Evolutionary conservation across 1,140 invertebrate genomes (phyloP).

Genomic region (Aphis gossypii): DNA sequence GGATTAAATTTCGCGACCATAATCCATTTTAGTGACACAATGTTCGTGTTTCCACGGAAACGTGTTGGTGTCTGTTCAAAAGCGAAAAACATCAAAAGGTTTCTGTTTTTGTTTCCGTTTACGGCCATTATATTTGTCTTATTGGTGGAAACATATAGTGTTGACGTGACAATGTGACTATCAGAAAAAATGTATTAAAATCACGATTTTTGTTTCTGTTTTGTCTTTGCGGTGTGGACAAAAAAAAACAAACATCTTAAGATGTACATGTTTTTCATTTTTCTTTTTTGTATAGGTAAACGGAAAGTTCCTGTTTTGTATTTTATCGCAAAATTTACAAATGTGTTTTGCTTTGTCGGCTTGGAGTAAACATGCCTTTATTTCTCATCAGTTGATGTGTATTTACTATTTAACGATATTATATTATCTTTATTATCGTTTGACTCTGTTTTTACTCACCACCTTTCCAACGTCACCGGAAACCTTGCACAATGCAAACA

Average conservation of each 20-base stretch:
- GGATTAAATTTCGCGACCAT: neutral
- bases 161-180: neutral
- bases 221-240: neutral
- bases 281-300: neutral
- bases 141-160: neutral
- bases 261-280: neutral
- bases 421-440: neutral
- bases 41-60: neutral
- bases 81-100: neutral
- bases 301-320: neutral
- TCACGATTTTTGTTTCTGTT: neutral
- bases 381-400: neutral
- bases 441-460: neutral
- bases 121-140: neutral
- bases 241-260: neutral
- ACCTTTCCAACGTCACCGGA: constrained; percentile 15
- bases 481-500: constrained; percentile 48
- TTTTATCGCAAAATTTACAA: neutral
- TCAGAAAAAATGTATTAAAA: neutral
- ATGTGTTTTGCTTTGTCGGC: neutral
- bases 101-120: neutral
- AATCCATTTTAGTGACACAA: neutral
- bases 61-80: neutral
- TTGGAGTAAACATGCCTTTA: neutral
- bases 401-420: neutral